Percentiles rank a stretch among this genome's conserved stretches.
These are phyloP conservation scores for Scaptomyza reducta DNA, from an alignment of 2,888 invertebrate species.

Conservation along the genomic window DNA sequence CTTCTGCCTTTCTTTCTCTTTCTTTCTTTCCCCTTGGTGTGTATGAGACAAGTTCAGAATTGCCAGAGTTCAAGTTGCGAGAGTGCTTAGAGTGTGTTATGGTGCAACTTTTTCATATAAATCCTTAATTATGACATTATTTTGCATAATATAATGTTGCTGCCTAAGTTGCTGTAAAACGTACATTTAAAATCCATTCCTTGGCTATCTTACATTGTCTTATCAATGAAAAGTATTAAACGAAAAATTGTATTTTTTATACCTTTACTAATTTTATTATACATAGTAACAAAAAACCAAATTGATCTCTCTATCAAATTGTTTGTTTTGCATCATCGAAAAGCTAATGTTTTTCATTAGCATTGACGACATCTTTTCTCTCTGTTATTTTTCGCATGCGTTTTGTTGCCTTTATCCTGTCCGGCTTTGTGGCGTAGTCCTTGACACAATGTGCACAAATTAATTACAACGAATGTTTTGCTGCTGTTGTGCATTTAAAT, in stretches of 20 bases:
- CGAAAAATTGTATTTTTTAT: no score
- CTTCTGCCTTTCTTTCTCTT: neutral
- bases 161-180: no score
- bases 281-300: no score
- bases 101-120: constrained; percentile 74
- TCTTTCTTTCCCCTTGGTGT: constrained; percentile 1
- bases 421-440: constrained; percentile 45
- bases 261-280: no score
- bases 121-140: constrained; percentile 80
- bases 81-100: constrained; percentile 61
- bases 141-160: no score
- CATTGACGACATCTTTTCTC: no score
- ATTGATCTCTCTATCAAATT: no score
- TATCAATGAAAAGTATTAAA: no score
- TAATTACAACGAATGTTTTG: constrained; percentile 42
- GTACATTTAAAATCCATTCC: no score
- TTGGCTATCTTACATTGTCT: no score
- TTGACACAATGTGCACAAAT: constrained; percentile 50
- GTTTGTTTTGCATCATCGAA: no score
- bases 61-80: constrained; percentile 63
- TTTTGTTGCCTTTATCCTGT: constrained; percentile 25
- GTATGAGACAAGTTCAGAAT: constrained; percentile 61
- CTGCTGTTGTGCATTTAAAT: constrained; percentile 47
- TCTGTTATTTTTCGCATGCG: constrained; percentile 5
- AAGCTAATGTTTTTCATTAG: no score